Percentiles rank a stretch among this genome's conserved stretches.
Evolutionary conservation across 2,888 invertebrate species (phyloP).

Genomic region (Drosophila seclusa): DNA sequence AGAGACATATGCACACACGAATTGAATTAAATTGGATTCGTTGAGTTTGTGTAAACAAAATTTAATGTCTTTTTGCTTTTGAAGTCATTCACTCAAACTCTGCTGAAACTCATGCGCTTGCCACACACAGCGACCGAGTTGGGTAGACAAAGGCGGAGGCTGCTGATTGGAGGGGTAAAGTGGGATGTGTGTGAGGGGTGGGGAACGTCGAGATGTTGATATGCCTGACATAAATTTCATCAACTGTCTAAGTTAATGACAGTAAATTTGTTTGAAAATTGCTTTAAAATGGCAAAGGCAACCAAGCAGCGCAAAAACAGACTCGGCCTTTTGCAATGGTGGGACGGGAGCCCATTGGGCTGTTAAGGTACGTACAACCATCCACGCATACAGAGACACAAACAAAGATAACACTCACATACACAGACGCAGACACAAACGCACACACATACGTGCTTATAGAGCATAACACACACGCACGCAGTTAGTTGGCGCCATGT

Average conservation of each 20-base stretch:
- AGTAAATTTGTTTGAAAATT: conserved; percentile 81
- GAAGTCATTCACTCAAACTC: conserved; percentile 80
- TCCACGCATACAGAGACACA: conserved; percentile 9
- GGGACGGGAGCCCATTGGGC: conserved; percentile 17
- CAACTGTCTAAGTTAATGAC: conserved; percentile 81
- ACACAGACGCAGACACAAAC: conserved; percentile 15
- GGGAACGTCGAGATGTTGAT: conserved; percentile 71
- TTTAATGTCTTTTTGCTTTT: conserved; percentile 79
- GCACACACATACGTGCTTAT: conserved; percentile 9
- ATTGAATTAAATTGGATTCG: conserved; percentile 79
- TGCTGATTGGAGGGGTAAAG: conserved; percentile 4
- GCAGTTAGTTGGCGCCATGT: conserved; percentile 69
- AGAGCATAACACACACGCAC: conserved; percentile 26
- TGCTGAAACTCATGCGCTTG: conserved; percentile 45
- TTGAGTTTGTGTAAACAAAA: conserved; percentile 81
- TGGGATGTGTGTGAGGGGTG: conserved; percentile 11
- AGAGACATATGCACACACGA: conserved; percentile 59
- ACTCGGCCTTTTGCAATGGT: conserved; percentile 34
- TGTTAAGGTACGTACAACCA: conserved; percentile 44
- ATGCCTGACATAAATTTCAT: conserved; percentile 81
- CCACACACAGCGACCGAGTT: conserved; percentile 46
- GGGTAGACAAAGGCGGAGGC: conserved; percentile 49
- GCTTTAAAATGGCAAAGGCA: conserved; percentile 81
- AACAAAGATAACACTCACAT: conserved; percentile 53
- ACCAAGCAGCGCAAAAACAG: conserved; percentile 76